Evolutionary conservation across 2,797 vertebrate genomes (phyloP).

Genomic region (Melanotaenia boesemani): DNA sequence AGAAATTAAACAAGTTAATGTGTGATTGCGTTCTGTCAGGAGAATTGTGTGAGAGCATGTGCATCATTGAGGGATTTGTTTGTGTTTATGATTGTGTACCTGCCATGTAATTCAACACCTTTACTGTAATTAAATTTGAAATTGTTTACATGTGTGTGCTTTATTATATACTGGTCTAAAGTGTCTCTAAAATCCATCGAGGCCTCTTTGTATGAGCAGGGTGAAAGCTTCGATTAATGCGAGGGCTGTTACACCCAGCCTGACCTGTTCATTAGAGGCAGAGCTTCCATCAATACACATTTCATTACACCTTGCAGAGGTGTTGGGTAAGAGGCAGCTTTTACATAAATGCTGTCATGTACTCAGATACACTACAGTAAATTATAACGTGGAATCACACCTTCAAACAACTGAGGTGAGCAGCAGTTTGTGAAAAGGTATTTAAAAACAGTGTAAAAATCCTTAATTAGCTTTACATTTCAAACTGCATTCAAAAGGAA

Average conservation of each 20-base stretch:
- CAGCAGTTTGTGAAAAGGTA: neutral
- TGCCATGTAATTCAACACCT: constrained; percentile 7
- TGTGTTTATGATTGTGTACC: constrained; percentile 8
- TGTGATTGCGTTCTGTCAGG: constrained; percentile 25
- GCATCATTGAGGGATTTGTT: neutral
- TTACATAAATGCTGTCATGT: constrained; percentile 17
- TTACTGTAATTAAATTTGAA: constrained; percentile 1
- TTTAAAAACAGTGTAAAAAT: neutral
- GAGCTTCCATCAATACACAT: constrained; percentile 1
- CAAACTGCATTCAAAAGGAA: neutral
- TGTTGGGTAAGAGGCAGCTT: neutral
- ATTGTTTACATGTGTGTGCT: neutral
- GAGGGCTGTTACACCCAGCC: constrained; percentile 1
- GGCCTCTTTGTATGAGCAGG: neutral
- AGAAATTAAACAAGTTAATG: constrained; percentile 18
- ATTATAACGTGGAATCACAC: neutral
- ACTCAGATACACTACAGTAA: neutral
- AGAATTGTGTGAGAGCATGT: neutral
- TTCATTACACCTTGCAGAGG: constrained; percentile 2
- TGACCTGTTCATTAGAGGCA: constrained; percentile 4
- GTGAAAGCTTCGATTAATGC: constrained; percentile 11
- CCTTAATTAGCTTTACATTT: neutral
- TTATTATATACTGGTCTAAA: constrained; percentile 8
- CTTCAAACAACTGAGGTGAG: neutral
- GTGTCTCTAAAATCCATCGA: neutral